Evolutionary conservation across 2,113 vertebrate species (phyloP), one percentile per base, ranked within the genome.

Genomic region (Larimichthys polyactis): DNA sequence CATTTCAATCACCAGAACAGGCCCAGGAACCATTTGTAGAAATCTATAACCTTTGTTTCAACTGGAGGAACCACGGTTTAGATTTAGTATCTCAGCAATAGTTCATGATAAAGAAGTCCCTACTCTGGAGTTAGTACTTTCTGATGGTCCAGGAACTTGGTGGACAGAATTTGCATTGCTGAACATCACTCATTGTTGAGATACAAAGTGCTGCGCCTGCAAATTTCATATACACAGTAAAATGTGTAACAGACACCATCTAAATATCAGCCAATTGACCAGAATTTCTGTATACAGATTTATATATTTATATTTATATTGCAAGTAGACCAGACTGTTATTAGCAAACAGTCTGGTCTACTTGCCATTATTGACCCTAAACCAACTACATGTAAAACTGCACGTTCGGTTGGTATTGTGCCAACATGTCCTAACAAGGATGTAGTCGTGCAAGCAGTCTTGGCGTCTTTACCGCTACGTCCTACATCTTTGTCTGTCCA

Each of bases 401-500:
- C 46, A 63, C 3, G 46, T 84, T 46, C 27, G 55, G 32, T 76
- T 79, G 79, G 62, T 55, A 17, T 20, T 11, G 46, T 62, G 71
- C 60, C 63, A 74, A 48, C 52, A 20, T 22, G 16, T n/a, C 10
- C 36, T 11, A 72, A 24, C 46, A 71, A 62, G 48, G 62, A 75
- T 81, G 71, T 11, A 72, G 75, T 27, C 67, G 55, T 48, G 79
- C 62, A 20, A 60, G 58, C 49, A 32, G 67, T n/a, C n/a, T 9
- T 65, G 59, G 51, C 58, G 57, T 79, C 51, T 90, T 90, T 70
- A 5, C 59, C 43, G 51, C 57, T 81, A 73, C 20, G 58, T 86
- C 71, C 75, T 67, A 78, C 68, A 77, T 86, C 32, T 84, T 85
- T 32, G 87, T 57, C 44, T 49, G 71, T 67, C 40, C 87, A 90